Evolutionary conservation across 2,797 vertebrate genomes (phyloP), one percentile per base, ranked within the genome.

Genomic region (Cyprinodon diabolis): DNA sequence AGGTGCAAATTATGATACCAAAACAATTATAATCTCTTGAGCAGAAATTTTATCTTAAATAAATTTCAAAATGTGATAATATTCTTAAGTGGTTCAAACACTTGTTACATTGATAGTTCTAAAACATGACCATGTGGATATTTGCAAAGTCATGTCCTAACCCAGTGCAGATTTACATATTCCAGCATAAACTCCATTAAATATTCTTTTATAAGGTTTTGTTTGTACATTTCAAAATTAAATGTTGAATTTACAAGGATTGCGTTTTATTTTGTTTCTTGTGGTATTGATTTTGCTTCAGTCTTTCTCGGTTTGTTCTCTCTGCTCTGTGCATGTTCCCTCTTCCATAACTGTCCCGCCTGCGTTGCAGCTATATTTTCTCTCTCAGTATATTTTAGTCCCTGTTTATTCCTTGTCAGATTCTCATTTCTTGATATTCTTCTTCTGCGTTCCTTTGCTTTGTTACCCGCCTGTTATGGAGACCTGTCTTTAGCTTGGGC

Each of bases 381-480:
- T 63, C 60, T 10, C 60, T 63, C 60, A 63, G 37, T 43, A 63
- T 63, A 63, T 63, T 63, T 43, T 63, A 63, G 60, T 43, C 37
- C 19, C 19, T 43, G 37, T 10, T 43, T 63, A n/a, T 13, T 63
- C 37, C 37, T 63, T 63, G 60, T 63, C 60, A 63, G 10, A 63
- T n/a, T 63, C 40, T n/a, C 19, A 15, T 63, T 19, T 43, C 60
- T 63, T 63, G 19, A n/a, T 63, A 19, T 63, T 63, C 58, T 40
- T 62, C 35, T 63, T 63, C 37, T 63, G 37, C 21, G 58, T 37
- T 43, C 60, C 37, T 63, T 63, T 63, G 37, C 43, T 43, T 63
- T 63, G 60, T 63, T 43, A 63, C 40, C 19, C 60, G 21, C 60
- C 6, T 63, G 11, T 63, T 63, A 63, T n/a, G 37, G 19, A 63